Percentiles rank a stretch among this genome's conserved stretches.
phyloP scores from a whole-genome alignment of 53 echinoderm and acorn worm genomes.

The Patiria pectinifera region DNA sequence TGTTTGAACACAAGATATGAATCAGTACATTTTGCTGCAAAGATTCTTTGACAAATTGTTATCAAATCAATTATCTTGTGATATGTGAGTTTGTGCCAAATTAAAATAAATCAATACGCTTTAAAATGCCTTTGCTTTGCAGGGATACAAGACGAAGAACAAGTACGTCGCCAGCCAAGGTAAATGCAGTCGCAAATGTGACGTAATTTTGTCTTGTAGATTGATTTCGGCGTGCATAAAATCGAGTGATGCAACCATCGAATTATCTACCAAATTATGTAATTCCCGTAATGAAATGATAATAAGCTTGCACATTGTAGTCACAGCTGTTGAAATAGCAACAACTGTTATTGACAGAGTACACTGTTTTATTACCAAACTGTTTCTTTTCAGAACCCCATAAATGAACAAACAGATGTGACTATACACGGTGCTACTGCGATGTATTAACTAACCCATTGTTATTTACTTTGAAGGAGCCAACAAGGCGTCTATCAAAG shows the following conservation, averaged over 20 bases:
- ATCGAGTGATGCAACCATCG: neutral
- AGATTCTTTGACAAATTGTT: too few relatives aligned
- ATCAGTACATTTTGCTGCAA: too few relatives aligned
- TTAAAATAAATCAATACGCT: neutral
- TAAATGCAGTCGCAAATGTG: neutral
- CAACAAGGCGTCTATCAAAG: constrained; percentile 74
- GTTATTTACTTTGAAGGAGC: constrained; percentile 59
- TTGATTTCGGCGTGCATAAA: neutral
- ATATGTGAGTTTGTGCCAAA: too few relatives aligned
- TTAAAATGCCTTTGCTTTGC: neutral
- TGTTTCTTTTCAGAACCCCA: neutral
- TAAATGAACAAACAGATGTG: neutral
- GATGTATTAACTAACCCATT: too few relatives aligned
- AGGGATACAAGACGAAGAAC: constrained; percentile 56
- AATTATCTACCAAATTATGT: too few relatives aligned
- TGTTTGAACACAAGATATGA: neutral
- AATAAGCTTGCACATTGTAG: too few relatives aligned
- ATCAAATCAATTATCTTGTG: too few relatives aligned
- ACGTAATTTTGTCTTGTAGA: too few relatives aligned
- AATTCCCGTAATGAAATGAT: too few relatives aligned
- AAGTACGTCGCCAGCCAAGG: constrained; percentile 72
- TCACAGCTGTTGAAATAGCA: too few relatives aligned
- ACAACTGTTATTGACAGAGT: too few relatives aligned
- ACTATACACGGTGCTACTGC: neutral
- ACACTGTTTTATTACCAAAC: too few relatives aligned